A percentile compares a stretch with the other conserved stretches of the same genome.
phyloP scores from a whole-genome alignment of 2,888 invertebrate genomes.

The Monochamus alternatus region DNA sequence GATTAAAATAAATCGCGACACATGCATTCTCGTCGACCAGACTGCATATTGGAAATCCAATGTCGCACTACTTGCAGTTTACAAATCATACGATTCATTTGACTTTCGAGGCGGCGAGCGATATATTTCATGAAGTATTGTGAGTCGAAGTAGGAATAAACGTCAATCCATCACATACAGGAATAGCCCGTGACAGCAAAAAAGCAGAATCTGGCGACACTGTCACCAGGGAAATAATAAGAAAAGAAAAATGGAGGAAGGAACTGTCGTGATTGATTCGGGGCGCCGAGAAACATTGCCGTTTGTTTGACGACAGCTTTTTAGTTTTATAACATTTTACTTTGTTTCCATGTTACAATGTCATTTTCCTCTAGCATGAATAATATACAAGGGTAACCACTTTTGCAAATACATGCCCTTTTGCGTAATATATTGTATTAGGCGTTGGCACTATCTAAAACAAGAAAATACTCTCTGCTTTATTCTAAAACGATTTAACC shows the following conservation, averaged over 20 bases:
- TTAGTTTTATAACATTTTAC: conserved; percentile 47
- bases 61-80: conserved; percentile 40
- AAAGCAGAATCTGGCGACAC: conserved; percentile 65
- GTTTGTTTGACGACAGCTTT: conserved; percentile 53
- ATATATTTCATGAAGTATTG: conserved; percentile 63
- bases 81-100: conserved; percentile 43
- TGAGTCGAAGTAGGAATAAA: conserved; percentile 61
- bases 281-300: conserved; percentile 58
- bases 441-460: conserved; percentile 1
- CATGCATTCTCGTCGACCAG: too few species aligned
- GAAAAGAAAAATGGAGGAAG: conserved; percentile 65
- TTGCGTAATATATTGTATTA: conserved; percentile 13
- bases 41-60: conserved; percentile 12
- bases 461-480: not conserved
- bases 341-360: conserved; percentile 44
- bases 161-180: conserved; percentile 67
- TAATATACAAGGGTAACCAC: conserved; percentile 27
- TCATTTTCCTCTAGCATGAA: conserved; percentile 35
- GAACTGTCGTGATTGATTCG: conserved; percentile 68
- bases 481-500: not conserved
- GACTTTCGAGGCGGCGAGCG: conserved; percentile 46
- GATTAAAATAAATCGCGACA: too few species aligned
- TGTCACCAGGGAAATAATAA: conserved; percentile 68
- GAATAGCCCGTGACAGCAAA: conserved; percentile 63
- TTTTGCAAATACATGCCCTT: not conserved